phyloP scores from a whole-genome alignment of 1,140 invertebrate genomes.

The Pararge aegeria region DNA sequence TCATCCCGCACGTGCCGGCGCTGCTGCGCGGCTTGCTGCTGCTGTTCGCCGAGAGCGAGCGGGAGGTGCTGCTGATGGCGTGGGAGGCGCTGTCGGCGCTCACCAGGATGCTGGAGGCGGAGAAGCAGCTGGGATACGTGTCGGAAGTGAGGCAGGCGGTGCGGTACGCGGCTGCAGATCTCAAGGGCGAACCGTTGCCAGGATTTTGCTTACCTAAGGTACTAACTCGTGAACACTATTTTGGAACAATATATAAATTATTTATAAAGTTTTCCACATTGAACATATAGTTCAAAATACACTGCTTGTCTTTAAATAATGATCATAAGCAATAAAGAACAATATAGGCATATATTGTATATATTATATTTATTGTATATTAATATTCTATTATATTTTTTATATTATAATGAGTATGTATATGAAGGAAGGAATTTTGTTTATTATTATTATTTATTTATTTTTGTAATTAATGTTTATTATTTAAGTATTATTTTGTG shows the following conservation, averaged over 20 bases:
- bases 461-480: too few species aligned
- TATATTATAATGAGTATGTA: too few species aligned
- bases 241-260: not conserved
- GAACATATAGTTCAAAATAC: too few species aligned
- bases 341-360: too few species aligned
- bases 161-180: slow-evolving; percentile 92
- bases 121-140: slow-evolving; percentile 91
- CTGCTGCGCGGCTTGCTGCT: slow-evolving; percentile 92
- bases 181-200: slow-evolving; percentile 90
- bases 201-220: slow-evolving; percentile 97
- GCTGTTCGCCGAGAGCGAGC: slow-evolving; percentile 90
- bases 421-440: too few species aligned
- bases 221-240: not conserved
- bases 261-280: too few species aligned
- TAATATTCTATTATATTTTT: too few species aligned
- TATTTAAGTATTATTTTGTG: too few species aligned
- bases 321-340: too few species aligned
- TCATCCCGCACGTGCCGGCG: slow-evolving; percentile 92
- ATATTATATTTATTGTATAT: too few species aligned
- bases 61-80: slow-evolving; percentile 85
- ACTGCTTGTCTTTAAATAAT: too few species aligned
- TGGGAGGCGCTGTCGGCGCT: slow-evolving; percentile 84
- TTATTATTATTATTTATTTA: too few species aligned
- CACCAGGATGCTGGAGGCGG: slow-evolving; percentile 91
- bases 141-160: slow-evolving; percentile 95